A percentile compares a stretch with the other conserved stretches of the same genome.
These are phyloP conservation scores for Drosophila ustulata DNA, from an alignment of 2,888 invertebrate genomes.

Conservation along the genomic window DNA sequence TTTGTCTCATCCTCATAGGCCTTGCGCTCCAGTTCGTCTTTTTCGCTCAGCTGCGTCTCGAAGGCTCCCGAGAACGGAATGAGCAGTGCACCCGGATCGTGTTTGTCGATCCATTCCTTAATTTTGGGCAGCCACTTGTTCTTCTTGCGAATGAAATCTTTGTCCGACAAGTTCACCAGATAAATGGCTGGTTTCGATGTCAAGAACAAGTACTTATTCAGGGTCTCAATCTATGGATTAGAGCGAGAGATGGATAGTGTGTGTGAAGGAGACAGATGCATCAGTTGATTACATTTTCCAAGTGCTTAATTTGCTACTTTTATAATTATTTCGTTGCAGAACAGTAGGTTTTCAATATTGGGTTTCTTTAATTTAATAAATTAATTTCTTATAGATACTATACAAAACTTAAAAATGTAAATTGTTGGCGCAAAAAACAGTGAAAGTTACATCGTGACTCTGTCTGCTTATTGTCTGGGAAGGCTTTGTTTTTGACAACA, in stretches of 20 bases:
- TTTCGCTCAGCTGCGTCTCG: slow-evolving; percentile 94
- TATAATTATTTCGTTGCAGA: too few species aligned
- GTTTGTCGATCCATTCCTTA: slow-evolving; percentile 99
- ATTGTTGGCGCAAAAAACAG: too few species aligned
- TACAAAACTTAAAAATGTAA: too few species aligned
- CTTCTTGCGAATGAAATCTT: slow-evolving; percentile 99
- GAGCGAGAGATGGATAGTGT: not conserved
- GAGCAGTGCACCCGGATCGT: slow-evolving; percentile 96
- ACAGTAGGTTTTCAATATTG: too few species aligned
- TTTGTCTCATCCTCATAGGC: slow-evolving; percentile 93
- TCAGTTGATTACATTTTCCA: not conserved
- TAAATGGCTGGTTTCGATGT: slow-evolving; percentile 99
- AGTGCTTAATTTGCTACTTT: not conserved
- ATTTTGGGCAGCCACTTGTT: slow-evolving; percentile 98
- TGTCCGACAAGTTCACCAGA: slow-evolving; percentile 98
- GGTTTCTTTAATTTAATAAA: too few species aligned
- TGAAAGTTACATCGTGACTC: too few species aligned
- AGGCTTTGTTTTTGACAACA: too few species aligned
- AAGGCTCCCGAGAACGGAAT: slow-evolving; percentile 98
- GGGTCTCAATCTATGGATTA: slow-evolving; percentile 90
- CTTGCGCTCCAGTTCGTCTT: slow-evolving; percentile 91
- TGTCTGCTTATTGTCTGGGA: too few species aligned
- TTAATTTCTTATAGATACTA: too few species aligned
- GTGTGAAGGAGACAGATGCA: not conserved
- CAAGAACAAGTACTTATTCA: slow-evolving; percentile 98